Evolutionary conservation across 2,113 vertebrate genomes (phyloP), one percentile per base, ranked within the genome.

Genomic region (Bos indicus): DNA sequence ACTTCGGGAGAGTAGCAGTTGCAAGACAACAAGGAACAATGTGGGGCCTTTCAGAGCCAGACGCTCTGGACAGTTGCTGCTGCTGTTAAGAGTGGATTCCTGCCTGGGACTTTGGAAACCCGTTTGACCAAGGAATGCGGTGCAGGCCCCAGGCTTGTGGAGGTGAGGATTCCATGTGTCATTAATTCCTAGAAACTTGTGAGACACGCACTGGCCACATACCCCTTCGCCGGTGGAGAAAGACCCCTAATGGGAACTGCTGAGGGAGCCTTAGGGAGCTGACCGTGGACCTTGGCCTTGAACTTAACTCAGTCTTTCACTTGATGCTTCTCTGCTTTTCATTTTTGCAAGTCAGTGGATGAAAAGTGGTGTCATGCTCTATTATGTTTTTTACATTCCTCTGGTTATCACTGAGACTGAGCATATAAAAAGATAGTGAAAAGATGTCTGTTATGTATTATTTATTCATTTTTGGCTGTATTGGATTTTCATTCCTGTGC

Each of bases 81-180:
- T 96, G 64, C 87, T 89, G 90, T 43, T 25, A 74, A 80, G 62
- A 98, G 97, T 96, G 95, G 90, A 90, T 95, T 92, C 94, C 98
- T 94, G 43, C 95, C 93, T 3, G n/a, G 30, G 78, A 88, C 95
- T 98, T 97, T 97, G 97, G 88, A 92, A 98, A 96, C 78, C 95
- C 43, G 59, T 94, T 90, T 97, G 93, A 96, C 0, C 16, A 33
- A 36, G 91, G 95, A 85, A 64, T 91, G 90, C 62, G 94, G 67
- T 95, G 89, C 86, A 97, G 97, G 90, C 89, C 48, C 78, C 98
- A 40, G 97, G 86, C 81, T 52, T 95, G 60, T 95, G 93, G 62
- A 56, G 57, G n/a, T 33, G 91, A 95, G 95, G 84, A 89, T 84
- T 14, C 62, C 87, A 21, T 33, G 36, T 96, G 84, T 92, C 59